Conservation (phyloP, 2,113 vertebrate species). For the Nesogale talazaci region DNA sequence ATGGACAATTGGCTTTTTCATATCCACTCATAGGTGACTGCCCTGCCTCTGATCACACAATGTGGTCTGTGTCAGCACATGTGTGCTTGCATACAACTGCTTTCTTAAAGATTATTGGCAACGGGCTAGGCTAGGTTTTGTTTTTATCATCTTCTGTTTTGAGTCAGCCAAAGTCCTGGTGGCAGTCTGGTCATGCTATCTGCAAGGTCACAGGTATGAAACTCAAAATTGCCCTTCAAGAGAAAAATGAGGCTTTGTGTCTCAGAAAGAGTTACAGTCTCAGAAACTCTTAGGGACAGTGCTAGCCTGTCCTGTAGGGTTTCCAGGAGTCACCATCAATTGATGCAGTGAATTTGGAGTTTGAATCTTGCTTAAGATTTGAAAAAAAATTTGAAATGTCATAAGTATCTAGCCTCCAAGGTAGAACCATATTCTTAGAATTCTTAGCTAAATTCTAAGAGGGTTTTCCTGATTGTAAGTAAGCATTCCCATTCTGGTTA, state of each 20-base stretch:
- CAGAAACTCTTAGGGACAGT: no score
- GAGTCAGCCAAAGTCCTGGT: no score
- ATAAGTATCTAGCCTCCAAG: neutral
- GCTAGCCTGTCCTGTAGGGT: no score
- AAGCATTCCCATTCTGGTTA: neutral
- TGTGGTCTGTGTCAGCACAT: neutral
- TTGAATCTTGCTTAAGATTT: constrained; percentile 6
- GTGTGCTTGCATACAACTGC: neutral
- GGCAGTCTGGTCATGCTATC: no score
- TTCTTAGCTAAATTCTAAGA: neutral
- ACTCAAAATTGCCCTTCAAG: no score
- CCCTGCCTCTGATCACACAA: neutral
- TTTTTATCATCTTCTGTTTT: constrained; percentile 3
- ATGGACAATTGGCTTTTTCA: neutral
- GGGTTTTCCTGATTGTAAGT: neutral
- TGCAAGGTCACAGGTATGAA: no score
- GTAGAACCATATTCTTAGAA: neutral
- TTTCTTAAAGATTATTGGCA: neutral
- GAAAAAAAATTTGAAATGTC: neutral
- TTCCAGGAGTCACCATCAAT: no score
- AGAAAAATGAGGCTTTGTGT: no score
- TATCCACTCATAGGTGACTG: neutral
- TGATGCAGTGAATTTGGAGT: no score
- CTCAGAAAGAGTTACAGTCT: no score
- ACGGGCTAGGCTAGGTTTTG: neutral